These are phyloP conservation scores for Glaucopsyche alexis DNA, from an alignment of 2,888 invertebrate species.

Conservation along the genomic window DNA sequence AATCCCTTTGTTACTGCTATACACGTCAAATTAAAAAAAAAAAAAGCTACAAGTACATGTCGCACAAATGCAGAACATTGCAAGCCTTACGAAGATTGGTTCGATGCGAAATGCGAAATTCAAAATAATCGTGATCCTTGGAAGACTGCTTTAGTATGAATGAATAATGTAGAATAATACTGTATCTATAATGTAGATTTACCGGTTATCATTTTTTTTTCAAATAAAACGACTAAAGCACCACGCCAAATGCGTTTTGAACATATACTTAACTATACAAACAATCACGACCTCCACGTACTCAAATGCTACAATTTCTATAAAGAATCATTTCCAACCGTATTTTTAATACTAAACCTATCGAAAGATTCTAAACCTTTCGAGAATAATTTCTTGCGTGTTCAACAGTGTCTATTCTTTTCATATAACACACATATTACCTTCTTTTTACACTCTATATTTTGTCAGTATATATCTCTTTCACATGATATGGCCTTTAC, in stretches of 20 bases:
- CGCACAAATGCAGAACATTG: constrained; percentile 25
- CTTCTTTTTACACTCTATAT: constrained; percentile 61
- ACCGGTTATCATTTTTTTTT: constrained; percentile 58
- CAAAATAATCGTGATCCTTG: constrained; percentile 57
- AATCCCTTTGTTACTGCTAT: constrained; percentile 27
- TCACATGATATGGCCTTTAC: constrained; percentile 75
- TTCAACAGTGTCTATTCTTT: constrained; percentile 61
- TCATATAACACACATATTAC: constrained; percentile 65
- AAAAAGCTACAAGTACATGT: constrained; percentile 28
- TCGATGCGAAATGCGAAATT: constrained; percentile 41
- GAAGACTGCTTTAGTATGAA: constrained; percentile 70
- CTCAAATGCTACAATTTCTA: constrained; percentile 36
- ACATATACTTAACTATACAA: constrained; percentile 49
- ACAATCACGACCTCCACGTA: constrained; percentile 45
- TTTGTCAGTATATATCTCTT: constrained; percentile 67
- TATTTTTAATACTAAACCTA: constrained; percentile 73
- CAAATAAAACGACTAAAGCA: constrained; percentile 69
- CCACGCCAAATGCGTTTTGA: constrained; percentile 68
- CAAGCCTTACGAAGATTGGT: constrained; percentile 25
- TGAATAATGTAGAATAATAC: constrained; percentile 65
- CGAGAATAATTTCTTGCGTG: constrained; percentile 59
- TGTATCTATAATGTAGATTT: constrained; percentile 49
- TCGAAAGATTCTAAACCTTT: constrained; percentile 75
- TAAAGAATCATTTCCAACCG: constrained; percentile 43
- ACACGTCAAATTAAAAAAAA: constrained; percentile 13